These are phyloP conservation scores for Halocynthia roretzi DNA, from an alignment of 23 tunicate species.

Conservation along the genomic window DNA sequence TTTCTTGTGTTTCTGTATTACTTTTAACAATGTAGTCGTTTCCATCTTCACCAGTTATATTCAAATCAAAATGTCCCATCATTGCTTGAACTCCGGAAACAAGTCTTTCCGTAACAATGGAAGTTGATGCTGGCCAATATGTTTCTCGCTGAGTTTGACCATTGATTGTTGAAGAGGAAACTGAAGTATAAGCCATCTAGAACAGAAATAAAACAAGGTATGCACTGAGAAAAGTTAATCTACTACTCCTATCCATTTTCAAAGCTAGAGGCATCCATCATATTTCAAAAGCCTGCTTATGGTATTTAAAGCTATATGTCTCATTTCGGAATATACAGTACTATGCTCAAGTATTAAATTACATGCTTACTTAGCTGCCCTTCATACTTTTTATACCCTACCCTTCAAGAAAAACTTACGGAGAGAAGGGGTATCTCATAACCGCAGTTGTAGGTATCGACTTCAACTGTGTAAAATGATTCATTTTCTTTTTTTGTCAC, in stretches of 20 bases:
- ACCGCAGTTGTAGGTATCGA: conserved; percentile 14
- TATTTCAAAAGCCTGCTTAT: no score
- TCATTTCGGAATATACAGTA: no score
- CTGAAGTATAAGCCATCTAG: conserved; percentile 5
- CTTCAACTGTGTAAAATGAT: neutral
- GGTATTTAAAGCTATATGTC: no score
- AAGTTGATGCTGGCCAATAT: neutral
- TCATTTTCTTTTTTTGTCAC: neutral
- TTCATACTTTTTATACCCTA: no score
- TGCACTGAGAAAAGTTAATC: neutral
- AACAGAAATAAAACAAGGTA: neutral
- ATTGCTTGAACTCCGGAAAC: conserved; percentile 21
- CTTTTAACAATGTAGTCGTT: conserved; percentile 9
- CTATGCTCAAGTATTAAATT: no score
- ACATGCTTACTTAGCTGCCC: no score
- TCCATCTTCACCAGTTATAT: neutral
- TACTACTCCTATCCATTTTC: neutral
- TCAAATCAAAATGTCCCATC: conserved; percentile 30
- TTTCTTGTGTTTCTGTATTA: neutral
- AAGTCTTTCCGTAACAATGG: neutral
- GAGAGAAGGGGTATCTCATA: conserved; percentile 9
- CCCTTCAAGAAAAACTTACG: neutral
- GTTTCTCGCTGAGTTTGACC: neutral
- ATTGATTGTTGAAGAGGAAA: neutral
- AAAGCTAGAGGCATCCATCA: no score